A percentile compares a stretch with the other conserved stretches of the same genome.
phyloP scores from a whole-genome alignment of 1,140 invertebrate species.

The Campoletis sonorensis region DNA sequence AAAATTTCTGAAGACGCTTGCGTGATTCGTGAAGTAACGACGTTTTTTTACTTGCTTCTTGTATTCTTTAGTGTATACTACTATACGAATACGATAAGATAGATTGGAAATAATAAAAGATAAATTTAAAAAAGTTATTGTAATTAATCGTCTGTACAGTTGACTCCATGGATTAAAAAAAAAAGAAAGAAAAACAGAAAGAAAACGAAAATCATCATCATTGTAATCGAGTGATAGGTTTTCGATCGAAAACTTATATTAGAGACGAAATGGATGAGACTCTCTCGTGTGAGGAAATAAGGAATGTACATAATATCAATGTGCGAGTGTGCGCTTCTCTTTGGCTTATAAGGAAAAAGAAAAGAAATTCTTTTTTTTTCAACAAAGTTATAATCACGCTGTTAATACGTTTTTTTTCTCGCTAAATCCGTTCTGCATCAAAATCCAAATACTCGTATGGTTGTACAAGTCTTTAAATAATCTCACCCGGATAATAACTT shows the following conservation, averaged over 20 bases:
- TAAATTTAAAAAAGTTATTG: conserved; percentile 26
- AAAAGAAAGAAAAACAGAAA: background rate
- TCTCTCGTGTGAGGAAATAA: conserved; percentile 8
- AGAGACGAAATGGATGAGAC: conserved; percentile 21
- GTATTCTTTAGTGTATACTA: conserved; percentile 56
- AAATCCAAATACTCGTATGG: conserved; percentile 9
- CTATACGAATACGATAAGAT: conserved; percentile 36
- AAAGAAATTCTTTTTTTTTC: background rate
- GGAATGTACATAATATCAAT: conserved; percentile 51
- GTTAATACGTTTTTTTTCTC: conserved; percentile 29
- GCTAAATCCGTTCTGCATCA: background rate
- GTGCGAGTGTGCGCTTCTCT: conserved; percentile 42
- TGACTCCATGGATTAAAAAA: conserved; percentile 13
- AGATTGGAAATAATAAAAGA: conserved; percentile 8
- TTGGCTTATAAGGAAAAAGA: conserved; percentile 34
- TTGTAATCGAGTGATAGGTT: background rate
- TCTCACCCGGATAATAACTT: background rate
- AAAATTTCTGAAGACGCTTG: conserved; percentile 41
- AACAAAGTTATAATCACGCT: conserved; percentile 25
- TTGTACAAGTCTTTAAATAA: background rate
- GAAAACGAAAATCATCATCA: background rate
- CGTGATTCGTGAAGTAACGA: conserved; percentile 57
- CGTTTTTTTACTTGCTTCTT: conserved; percentile 70
- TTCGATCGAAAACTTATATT: background rate
- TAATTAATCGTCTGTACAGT: conserved; percentile 44